Conservation (phyloP, 2,113 vertebrate species). For the Nettapus auritus region DNA sequence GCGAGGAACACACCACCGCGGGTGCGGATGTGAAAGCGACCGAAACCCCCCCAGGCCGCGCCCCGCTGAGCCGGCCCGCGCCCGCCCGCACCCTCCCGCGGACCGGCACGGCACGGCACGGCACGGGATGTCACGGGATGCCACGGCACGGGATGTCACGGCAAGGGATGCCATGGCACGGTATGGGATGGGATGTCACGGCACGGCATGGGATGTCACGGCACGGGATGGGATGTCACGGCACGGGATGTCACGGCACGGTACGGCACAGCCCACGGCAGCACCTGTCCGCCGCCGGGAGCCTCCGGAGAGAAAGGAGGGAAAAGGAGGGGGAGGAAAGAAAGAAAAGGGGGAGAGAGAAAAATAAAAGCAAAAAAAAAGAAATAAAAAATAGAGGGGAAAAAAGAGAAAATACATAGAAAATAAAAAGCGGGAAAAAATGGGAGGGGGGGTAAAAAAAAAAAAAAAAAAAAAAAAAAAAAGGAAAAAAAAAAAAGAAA, state of each 20-base stretch:
- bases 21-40: conserved; percentile 74
- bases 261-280: neutral
- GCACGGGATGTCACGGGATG: too few relatives aligned
- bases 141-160: too few relatives aligned
- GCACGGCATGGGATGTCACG: too few relatives aligned
- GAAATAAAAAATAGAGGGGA: too few relatives aligned
- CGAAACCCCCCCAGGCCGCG: neutral
- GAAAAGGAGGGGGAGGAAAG: neutral
- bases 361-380: neutral
- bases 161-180: too few relatives aligned
- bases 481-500: neutral
- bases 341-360: too few relatives aligned
- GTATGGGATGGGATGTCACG: too few relatives aligned
- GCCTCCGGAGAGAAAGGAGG: neutral
- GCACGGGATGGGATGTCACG: too few relatives aligned
- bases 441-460: too few relatives aligned
- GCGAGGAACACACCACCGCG: conserved; percentile 76
- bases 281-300: neutral
- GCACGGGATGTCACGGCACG: neutral
- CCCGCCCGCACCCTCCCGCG: neutral
- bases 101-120: neutral
- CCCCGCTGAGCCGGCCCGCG: neutral
- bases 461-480: neutral
- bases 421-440: neutral
- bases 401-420: too few relatives aligned